phyloP scores from a whole-genome alignment of 2,888 invertebrate species.

The Parnassius apollo region DNA sequence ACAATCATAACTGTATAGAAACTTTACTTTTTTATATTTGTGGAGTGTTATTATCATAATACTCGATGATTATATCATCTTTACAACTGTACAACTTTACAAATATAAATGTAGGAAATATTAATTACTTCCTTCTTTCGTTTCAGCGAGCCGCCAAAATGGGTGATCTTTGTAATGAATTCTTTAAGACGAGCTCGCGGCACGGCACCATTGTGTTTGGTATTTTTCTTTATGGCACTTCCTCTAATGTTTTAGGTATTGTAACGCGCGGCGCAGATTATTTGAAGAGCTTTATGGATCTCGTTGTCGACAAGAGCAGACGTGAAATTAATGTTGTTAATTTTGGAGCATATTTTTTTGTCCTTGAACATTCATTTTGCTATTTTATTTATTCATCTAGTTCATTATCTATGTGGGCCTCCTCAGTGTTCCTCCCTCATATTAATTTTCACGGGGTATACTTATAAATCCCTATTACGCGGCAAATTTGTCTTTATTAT shows the following conservation, averaged over 20 bases:
- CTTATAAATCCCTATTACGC: too few species aligned
- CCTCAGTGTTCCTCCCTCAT: too few species aligned
- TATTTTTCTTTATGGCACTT: background rate
- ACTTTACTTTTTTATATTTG: too few species aligned
- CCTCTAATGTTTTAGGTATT: background rate
- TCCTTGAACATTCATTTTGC: background rate
- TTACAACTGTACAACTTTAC: too few species aligned
- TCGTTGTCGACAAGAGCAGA: background rate
- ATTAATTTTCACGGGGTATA: too few species aligned
- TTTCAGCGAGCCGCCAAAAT: constrained; percentile 15
- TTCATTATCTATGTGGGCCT: too few species aligned
- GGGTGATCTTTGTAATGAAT: constrained; percentile 17
- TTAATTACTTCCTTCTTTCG: constrained; percentile 17
- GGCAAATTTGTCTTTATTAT: too few species aligned
- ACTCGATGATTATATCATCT: too few species aligned
- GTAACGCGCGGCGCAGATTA: background rate
- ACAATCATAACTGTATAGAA: too few species aligned
- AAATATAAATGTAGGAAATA: constrained; percentile 1
- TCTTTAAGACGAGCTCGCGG: background rate
- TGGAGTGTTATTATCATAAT: too few species aligned
- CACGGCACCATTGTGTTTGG: background rate
- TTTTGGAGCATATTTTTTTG: background rate
- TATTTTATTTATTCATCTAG: background rate
- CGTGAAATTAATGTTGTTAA: background rate
- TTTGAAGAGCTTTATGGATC: background rate